Evolutionary conservation across 2,888 invertebrate species (phyloP).

Genomic region (Dorcus parallelipipedus): DNA sequence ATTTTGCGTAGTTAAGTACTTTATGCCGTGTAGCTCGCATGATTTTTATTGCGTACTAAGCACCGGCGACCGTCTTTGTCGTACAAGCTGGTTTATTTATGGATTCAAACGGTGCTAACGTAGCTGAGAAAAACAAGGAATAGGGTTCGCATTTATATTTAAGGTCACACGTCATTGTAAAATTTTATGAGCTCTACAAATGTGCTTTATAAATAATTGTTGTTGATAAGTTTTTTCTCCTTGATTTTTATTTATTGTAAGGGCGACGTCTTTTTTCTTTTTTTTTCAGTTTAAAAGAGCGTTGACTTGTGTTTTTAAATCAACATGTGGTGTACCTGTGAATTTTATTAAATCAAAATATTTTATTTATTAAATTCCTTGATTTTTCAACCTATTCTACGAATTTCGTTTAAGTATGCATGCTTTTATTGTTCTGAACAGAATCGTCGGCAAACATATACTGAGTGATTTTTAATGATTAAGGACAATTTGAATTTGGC

Average conservation of each 20-base stretch:
- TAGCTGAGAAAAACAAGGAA: neutral
- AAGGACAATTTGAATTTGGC: too few species aligned
- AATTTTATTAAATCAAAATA: too few species aligned
- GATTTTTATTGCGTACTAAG: conserved; percentile 4
- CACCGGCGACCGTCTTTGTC: conserved; percentile 9
- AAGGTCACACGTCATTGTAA: conserved; percentile 23
- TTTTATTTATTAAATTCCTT: too few species aligned
- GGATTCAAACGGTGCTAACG: neutral
- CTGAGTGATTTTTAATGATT: too few species aligned
- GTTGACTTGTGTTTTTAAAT: too few species aligned
- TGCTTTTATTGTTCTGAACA: too few species aligned
- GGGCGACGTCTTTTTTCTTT: neutral
- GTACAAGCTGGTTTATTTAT: neutral
- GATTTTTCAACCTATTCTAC: too few species aligned
- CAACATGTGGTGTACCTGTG: too few species aligned
- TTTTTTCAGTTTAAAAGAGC: neutral
- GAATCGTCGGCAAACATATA: too few species aligned
- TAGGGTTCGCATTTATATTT: conserved; percentile 15
- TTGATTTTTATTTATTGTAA: conserved; percentile 1
- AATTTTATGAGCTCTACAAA: conserved; percentile 22
- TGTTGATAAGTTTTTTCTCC: conserved; percentile 7
- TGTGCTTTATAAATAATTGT: conserved; percentile 23
- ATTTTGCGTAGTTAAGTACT: conserved; percentile 15
- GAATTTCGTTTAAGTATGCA: too few species aligned
- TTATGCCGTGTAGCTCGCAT: conserved; percentile 10